Conservation (phyloP, 2,113 vertebrate genomes). For the Corythaixoides concolor region DNA sequence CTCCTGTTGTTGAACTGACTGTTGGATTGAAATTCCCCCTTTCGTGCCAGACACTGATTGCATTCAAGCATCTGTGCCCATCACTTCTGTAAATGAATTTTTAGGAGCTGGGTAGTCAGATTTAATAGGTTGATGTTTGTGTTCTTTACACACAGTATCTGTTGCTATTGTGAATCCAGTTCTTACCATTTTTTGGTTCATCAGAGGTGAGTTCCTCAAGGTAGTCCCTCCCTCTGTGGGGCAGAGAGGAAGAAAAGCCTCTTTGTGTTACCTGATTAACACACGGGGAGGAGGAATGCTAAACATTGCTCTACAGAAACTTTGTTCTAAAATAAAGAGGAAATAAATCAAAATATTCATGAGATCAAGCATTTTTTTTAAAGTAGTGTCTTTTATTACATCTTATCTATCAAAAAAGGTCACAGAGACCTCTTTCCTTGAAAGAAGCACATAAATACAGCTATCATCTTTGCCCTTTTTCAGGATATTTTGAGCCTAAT, state of each 20-base stretch:
- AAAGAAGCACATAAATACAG: neutral
- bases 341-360: neutral
- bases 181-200: neutral
- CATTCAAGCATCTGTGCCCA: neutral
- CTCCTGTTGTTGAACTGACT: neutral
- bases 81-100: neutral
- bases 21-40: neutral
- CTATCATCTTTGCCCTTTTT: neutral
- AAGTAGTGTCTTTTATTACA: neutral
- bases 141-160: rapidly evolving
- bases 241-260: neutral
- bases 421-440: neutral
- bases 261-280: neutral
- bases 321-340: neutral
- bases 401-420: neutral
- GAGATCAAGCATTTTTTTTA: neutral
- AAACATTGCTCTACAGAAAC: neutral
- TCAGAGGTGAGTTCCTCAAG: neutral
- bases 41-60: neutral
- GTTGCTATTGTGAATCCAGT: neutral
- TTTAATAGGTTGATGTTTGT: neutral
- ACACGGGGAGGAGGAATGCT: neutral
- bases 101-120: neutral
- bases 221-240: neutral
- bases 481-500: neutral